Evolutionary conservation across 2,888 invertebrate species (phyloP).

Genomic region (Drosophila mimetica): DNA sequence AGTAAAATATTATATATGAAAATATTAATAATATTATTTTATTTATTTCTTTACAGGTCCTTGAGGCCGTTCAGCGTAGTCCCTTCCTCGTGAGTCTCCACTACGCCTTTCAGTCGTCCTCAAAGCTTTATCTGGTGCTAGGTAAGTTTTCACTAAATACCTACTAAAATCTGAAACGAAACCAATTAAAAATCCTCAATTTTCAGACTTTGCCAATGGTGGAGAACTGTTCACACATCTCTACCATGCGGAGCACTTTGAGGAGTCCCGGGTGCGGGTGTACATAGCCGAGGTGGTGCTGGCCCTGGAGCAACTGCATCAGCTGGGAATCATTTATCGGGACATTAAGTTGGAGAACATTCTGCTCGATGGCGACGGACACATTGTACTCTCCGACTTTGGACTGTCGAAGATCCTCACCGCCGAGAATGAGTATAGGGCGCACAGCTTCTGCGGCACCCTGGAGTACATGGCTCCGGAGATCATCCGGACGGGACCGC

Average conservation of each 20-base stretch:
- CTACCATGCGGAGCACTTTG: constrained; percentile 96
- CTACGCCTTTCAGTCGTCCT: constrained; percentile 99
- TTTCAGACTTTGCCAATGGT: constrained; percentile 97
- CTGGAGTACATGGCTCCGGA: constrained; percentile 99
- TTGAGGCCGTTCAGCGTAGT: constrained; percentile 96
- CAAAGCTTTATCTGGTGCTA: constrained; percentile 97
- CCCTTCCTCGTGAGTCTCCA: constrained; percentile 98
- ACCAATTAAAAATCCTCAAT: constrained; percentile 1
- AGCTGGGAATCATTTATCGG: constrained; percentile 98
- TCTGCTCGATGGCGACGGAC: constrained; percentile 95
- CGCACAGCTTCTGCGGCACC: constrained; percentile 99
- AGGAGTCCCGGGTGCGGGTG: constrained; percentile 94
- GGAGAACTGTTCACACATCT: constrained; percentile 99
- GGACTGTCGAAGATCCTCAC: constrained; percentile 96
- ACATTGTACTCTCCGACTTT: constrained; percentile 98
- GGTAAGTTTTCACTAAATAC: constrained; percentile 87
- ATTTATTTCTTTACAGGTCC: constrained; percentile 86
- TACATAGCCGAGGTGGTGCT: constrained; percentile 98
- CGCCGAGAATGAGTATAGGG: constrained; percentile 89
- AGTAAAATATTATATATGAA: too few relatives aligned
- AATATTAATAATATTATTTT: too few relatives aligned
- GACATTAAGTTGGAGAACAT: constrained; percentile 99
- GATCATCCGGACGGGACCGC: constrained; percentile 91
- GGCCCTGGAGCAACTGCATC: constrained; percentile 97
- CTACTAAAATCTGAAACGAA: background rate